Evolutionary conservation across 2,113 vertebrate species (phyloP), one percentile per base, ranked within the genome.

Genomic region (Todiramphus saurophagus): DNA sequence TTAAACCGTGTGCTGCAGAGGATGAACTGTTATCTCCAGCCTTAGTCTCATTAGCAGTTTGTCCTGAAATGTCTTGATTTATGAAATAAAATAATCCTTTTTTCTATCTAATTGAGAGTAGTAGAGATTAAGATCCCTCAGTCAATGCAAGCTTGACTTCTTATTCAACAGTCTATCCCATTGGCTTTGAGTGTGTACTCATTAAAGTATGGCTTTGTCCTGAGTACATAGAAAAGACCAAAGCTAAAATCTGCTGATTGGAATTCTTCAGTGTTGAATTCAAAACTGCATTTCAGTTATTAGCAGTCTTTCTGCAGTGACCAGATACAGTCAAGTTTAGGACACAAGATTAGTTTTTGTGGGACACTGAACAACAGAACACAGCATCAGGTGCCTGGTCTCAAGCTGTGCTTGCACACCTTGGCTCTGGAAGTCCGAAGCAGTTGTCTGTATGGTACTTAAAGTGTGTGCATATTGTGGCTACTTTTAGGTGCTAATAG

Each of bases 291-390:
- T 56, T 39, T 85, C 33, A 11, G 27, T 39, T 31, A 27, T 27
- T 21, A 13, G 14, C n/a, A 18, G 4, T 13, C 1, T 41, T 56
- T 43, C 30, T 28, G 1, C 31, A 50, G 64, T 8, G 72, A 5
- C 27, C 20, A 62, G 33, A 1, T 33, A 11, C 8, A 12, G 25
- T 50, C 21, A 7, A 24, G 5, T 12, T 41, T 4, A 37, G 60
- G 18, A 41, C 25, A 24, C 18, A 0, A 2, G 12, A 10, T 28
- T 3, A 20, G 7, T 33, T 83, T 28, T n/a, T 3, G 2, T 3
- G 16, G 33, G 7, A 30, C 50, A 3, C 16, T 23, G 16, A 68
- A 11, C 37, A 56, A 6, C 6, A 27, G 21, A 48, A 46, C 2
- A 1, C 5, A 35, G 50, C 44, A 20, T 11, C 15, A 5, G 30